Evolutionary conservation across 2,113 vertebrate genomes (phyloP).

Genomic region (Thamnophis sirtalis): DNA sequence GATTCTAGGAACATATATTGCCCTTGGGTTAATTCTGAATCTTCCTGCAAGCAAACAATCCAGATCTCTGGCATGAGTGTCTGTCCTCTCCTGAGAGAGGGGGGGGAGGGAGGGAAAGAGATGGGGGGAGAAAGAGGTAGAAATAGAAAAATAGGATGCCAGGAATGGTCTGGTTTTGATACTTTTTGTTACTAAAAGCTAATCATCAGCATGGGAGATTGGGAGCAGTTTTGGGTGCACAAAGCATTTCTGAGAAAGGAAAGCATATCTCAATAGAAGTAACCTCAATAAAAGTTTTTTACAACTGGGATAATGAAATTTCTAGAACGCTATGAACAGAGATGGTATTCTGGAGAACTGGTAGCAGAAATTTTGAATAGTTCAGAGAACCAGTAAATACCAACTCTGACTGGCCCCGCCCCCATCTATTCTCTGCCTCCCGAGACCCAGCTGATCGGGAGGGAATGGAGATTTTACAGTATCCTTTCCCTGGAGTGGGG

Average conservation of each 20-base stretch:
- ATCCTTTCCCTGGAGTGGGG: no score
- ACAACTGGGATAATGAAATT: not conserved
- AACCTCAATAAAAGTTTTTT: not conserved
- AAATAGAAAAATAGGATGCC: not conserved
- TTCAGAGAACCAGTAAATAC: no score
- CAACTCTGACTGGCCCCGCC: no score
- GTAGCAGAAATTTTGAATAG: no score
- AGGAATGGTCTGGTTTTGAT: not conserved
- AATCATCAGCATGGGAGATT: not conserved
- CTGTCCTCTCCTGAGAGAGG: not conserved
- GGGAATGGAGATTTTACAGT: no score
- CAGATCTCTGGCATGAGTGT: not conserved
- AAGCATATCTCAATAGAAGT: not conserved
- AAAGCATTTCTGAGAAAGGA: not conserved
- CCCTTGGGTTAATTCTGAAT: not conserved
- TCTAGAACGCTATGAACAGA: not conserved
- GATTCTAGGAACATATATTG: not conserved
- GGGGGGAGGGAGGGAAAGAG: no score
- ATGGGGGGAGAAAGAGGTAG: not conserved
- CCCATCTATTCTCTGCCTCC: no score
- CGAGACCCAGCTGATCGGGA: no score
- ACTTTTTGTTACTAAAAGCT: not conserved
- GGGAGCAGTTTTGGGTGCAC: not conserved
- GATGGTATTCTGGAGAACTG: no score
- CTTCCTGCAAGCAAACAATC: not conserved